A percentile compares a stretch with the other conserved stretches of the same genome.
Evolutionary conservation across 2,113 vertebrate species (phyloP).

Genomic region (Gnathonemus echidnorhynchus): DNA sequence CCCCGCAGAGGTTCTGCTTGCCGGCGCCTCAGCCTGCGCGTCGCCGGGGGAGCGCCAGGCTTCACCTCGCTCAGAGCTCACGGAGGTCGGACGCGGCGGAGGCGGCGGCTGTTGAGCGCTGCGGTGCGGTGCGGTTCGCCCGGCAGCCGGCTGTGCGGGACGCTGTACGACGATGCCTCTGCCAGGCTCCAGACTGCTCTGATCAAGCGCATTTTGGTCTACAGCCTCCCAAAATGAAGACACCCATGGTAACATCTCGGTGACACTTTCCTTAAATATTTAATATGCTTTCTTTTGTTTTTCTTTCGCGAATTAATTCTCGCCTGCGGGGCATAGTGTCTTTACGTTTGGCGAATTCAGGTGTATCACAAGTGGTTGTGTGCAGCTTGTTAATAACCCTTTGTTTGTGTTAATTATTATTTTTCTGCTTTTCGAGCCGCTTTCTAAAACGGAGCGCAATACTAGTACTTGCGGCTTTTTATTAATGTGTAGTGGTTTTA

Average conservation of each 20-base stretch:
- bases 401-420: neutral
- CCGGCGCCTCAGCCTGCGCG: conserved; percentile 53
- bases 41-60: conserved; percentile 51
- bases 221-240: conserved; percentile 81
- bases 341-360: neutral
- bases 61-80: conserved; percentile 40
- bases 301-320: neutral
- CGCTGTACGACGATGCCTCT: conserved; percentile 10
- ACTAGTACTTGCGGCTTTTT: neutral
- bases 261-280: conserved; percentile 25
- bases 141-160: neutral
- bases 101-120: neutral
- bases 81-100: conserved; percentile 53
- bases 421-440: neutral
- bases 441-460: neutral
- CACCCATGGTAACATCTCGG: conserved; percentile 72
- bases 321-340: neutral
- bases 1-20: conserved; percentile 54
- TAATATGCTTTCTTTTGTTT: neutral
- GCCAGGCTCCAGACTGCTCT: conserved; percentile 21
- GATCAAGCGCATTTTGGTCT: conserved; percentile 56
- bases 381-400: neutral
- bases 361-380: neutral
- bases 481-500: neutral
- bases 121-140: conserved; percentile 28